These are phyloP conservation scores for Argyrosomus regius DNA, from an alignment of 2,797 vertebrate genomes.

Conservation along the genomic window DNA sequence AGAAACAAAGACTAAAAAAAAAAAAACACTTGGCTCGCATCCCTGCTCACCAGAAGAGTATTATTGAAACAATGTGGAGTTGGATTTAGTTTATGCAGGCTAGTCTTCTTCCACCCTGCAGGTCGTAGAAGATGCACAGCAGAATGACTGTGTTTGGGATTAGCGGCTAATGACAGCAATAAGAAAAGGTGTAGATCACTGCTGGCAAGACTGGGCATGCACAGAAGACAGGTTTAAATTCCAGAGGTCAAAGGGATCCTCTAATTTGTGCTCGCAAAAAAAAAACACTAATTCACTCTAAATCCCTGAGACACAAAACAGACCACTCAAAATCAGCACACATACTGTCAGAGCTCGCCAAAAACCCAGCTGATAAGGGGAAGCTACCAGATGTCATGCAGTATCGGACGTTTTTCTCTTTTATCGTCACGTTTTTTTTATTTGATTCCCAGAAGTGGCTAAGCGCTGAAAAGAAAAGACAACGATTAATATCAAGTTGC, in stretches of 20 bases:
- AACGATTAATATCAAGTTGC: slow-evolving; percentile 40
- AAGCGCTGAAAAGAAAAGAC: slow-evolving; percentile 46
- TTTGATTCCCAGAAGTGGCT: slow-evolving; percentile 60
- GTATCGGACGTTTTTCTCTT: slow-evolving; percentile 42
- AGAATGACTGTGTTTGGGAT: slow-evolving; percentile 65
- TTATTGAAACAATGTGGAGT: slow-evolving; percentile 74
- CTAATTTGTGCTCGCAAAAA: slow-evolving; percentile 68
- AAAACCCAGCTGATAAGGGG: slow-evolving; percentile 55
- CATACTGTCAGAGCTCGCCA: slow-evolving; percentile 42
- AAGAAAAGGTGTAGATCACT: slow-evolving; percentile 75
- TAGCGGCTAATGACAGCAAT: slow-evolving; percentile 76
- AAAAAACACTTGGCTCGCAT: slow-evolving; percentile 48
- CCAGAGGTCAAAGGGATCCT: slow-evolving; percentile 78
- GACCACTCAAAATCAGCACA: slow-evolving; percentile 42
- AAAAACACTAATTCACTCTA: slow-evolving; percentile 61
- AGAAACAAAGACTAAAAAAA: slow-evolving; percentile 43
- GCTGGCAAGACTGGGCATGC: slow-evolving; percentile 72
- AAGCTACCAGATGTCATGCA: slow-evolving; percentile 66
- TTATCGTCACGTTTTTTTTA: slow-evolving; percentile 46
- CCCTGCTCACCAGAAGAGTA: slow-evolving; percentile 47
- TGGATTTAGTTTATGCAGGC: slow-evolving; percentile 47
- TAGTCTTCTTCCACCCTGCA: slow-evolving; percentile 47
- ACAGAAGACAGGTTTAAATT: slow-evolving; percentile 70
- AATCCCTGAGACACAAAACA: slow-evolving; percentile 66
- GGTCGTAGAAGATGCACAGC: slow-evolving; percentile 56